Conservation (phyloP, 2,888 invertebrate genomes). For the Vesta saturnalis region DNA sequence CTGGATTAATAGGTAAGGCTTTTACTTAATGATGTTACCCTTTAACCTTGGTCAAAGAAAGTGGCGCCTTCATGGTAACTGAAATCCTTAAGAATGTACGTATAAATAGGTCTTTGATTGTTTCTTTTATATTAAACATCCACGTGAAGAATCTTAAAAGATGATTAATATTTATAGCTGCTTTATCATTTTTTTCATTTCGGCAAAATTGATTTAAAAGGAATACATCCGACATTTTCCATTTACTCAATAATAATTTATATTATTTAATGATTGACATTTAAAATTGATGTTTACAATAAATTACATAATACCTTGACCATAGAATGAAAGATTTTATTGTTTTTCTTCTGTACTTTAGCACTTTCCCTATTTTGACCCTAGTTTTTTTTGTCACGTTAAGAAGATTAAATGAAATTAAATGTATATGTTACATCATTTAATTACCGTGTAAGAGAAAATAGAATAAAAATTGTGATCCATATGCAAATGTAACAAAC, state of each 20-base stretch:
- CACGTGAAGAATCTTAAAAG: constrained; percentile 15
- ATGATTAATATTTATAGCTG: constrained; percentile 8
- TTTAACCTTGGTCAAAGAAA: constrained; percentile 33
- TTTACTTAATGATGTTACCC: constrained; percentile 31
- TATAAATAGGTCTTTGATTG: constrained; percentile 14
- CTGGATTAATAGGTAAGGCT: constrained; percentile 20
- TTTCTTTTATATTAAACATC: constrained; percentile 11
- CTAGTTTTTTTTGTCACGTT: not conserved
- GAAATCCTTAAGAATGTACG: constrained; percentile 20
- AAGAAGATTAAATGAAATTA: too few relatives aligned
- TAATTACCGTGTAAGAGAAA: not conserved
- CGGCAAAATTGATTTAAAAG: constrained; percentile 8
- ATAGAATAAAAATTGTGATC: not conserved
- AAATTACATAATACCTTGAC: not conserved
- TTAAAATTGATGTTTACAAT: constrained; percentile 6
- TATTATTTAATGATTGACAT: constrained; percentile 9
- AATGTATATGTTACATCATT: not conserved
- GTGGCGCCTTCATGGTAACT: constrained; percentile 30
- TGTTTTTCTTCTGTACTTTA: not conserved
- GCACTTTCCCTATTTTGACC: constrained; percentile 5
- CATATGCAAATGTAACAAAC: not conserved
- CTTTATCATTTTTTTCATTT: constrained; percentile 3
- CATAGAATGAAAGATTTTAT: constrained; percentile 6
- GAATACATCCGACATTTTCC: not conserved
- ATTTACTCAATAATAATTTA: constrained; percentile 8